Percentiles rank a stretch among this genome's conserved stretches.
These are phyloP conservation scores for Lasioglossum pauxillum DNA, from an alignment of 2,888 invertebrate genomes.

Conservation along the genomic window DNA sequence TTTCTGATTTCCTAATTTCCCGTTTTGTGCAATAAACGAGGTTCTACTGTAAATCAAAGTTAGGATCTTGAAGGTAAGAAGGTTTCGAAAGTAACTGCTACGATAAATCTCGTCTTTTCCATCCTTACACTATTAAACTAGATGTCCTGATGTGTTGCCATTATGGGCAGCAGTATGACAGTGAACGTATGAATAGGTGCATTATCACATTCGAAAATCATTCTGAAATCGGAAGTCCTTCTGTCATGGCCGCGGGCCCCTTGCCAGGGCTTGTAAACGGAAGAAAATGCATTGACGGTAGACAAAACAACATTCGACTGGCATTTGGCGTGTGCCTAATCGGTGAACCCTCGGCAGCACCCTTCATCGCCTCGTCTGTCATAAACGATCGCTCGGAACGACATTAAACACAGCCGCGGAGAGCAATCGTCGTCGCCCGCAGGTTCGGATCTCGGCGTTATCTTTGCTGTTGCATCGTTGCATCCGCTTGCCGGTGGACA, in stretches of 20 bases:
- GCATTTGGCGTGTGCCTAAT: constrained; percentile 53
- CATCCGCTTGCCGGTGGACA: constrained; percentile 71
- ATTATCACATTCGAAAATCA: background rate
- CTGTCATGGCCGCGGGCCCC: background rate
- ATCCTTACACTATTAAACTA: background rate
- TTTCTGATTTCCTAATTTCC: no score
- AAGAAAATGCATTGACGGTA: background rate
- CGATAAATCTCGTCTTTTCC: background rate
- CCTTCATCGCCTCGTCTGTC: constrained; percentile 60
- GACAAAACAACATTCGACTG: constrained; percentile 38
- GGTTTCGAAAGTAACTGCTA: background rate
- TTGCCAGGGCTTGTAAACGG: background rate
- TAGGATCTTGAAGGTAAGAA: background rate
- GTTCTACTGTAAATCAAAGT: background rate
- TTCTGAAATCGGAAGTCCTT: background rate
- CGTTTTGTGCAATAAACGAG: background rate
- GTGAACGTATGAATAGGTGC: background rate
- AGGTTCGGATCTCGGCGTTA: constrained; percentile 55
- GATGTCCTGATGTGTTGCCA: background rate
- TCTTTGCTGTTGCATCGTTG: constrained; percentile 63
- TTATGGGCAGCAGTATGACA: background rate
- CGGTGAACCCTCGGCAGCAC: constrained; percentile 45
- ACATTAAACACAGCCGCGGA: constrained; percentile 57
- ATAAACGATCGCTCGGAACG: constrained; percentile 45
- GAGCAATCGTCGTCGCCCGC: constrained; percentile 14